A percentile compares a stretch with the other conserved stretches of the same genome.
phyloP scores from a whole-genome alignment of 1,140 invertebrate genomes.

The Polypedilum pembai region DNA sequence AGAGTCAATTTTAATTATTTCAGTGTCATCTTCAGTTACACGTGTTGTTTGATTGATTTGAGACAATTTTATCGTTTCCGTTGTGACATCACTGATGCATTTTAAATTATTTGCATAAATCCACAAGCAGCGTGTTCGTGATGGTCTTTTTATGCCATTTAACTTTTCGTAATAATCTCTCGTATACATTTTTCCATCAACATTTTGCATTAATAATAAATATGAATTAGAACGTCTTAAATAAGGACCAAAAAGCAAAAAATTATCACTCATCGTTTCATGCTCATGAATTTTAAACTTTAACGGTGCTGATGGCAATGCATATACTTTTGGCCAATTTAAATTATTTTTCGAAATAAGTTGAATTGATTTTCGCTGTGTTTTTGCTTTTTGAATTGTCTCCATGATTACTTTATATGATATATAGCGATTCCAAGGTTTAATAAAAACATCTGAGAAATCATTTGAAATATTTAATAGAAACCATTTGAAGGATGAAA shows the following conservation, averaged over 20 bases:
- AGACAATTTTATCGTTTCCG: background rate
- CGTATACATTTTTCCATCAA: constrained; percentile 41
- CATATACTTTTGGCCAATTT: background rate
- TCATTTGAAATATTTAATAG: constrained; percentile 4
- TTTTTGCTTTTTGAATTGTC: background rate
- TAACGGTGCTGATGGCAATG: background rate
- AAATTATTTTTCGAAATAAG: background rate
- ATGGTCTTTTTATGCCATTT: background rate
- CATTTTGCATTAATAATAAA: constrained; percentile 39
- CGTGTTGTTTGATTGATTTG: background rate
- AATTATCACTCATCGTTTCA: background rate
- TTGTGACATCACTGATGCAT: background rate
- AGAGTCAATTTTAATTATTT: background rate
- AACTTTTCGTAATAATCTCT: constrained; percentile 38
- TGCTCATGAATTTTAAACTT: background rate
- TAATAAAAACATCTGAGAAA: background rate
- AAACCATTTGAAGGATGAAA: background rate
- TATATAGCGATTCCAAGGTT: background rate
- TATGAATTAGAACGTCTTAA: constrained; percentile 35
- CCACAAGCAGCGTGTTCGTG: constrained; percentile 1
- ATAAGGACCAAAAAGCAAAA: constrained; percentile 40
- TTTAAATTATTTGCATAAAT: constrained; percentile 11
- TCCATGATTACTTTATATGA: background rate
- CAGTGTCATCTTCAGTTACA: background rate
- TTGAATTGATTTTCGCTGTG: background rate